These are phyloP conservation scores for Drosophila persimilis DNA, from an alignment of 1,140 invertebrate species.

Conservation along the genomic window DNA sequence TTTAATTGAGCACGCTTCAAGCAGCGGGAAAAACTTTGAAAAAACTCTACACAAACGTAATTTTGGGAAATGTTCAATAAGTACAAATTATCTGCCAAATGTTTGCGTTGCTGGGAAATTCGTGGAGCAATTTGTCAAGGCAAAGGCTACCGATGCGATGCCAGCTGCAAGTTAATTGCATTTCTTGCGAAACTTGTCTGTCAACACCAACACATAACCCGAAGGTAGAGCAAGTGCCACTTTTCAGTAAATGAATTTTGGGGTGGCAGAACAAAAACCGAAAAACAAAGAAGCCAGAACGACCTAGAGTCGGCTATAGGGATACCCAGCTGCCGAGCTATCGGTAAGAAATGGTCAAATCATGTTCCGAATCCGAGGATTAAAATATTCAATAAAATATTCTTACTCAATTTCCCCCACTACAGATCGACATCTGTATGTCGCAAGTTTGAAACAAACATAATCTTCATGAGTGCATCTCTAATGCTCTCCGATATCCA, in stretches of 20 bases:
- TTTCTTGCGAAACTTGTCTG: constrained; percentile 31
- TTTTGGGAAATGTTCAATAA: background rate
- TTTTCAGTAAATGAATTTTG: constrained; percentile 43
- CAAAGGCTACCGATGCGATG: constrained; percentile 6
- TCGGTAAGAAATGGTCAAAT: too few relatives aligned
- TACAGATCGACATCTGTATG: too few relatives aligned
- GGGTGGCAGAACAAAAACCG: background rate
- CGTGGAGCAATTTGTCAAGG: background rate
- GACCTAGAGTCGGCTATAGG: too few relatives aligned
- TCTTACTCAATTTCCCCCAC: too few relatives aligned
- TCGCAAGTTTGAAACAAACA: too few relatives aligned
- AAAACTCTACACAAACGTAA: too few relatives aligned
- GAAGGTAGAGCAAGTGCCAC: constrained; percentile 20
- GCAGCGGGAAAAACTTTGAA: background rate
- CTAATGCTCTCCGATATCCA: too few relatives aligned
- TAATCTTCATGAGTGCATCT: too few relatives aligned
- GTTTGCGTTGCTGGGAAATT: background rate
- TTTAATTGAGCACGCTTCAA: constrained; percentile 34
- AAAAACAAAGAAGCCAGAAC: background rate
- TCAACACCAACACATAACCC: constrained; percentile 8
- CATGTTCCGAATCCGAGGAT: too few relatives aligned
- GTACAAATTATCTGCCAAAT: background rate
- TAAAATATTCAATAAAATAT: too few relatives aligned
- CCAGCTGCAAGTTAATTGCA: constrained; percentile 55
- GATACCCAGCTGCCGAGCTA: too few relatives aligned